Evolutionary conservation across 1,140 invertebrate species (phyloP), one percentile per base, ranked within the genome.

Genomic region (Pentalonia nigronervosa): DNA sequence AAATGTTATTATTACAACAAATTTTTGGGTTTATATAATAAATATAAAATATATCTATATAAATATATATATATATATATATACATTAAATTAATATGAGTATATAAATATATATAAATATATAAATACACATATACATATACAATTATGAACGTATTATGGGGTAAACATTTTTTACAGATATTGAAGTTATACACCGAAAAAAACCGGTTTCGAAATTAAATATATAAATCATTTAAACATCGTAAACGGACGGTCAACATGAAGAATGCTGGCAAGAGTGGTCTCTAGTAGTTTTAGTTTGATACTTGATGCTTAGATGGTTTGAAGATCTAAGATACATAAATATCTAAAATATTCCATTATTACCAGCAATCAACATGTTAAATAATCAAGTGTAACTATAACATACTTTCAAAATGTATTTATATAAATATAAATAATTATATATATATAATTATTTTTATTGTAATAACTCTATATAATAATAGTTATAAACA

Each of bases 401-500:
- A 84, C 25, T 50, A 86, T 93, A 50, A 93, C 76, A 56, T 86
- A 93, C 7, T 92, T 92, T 36, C 47, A 92, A 92, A 60, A 92
- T 83, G 21, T 53, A 60, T 91, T 34, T 81, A 56, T 67, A 91
- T 76, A 91, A 83, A 34, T 91, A 76, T 76, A 17, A n/a, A n/a
- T n/a, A n/a, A n/a, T n/a, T 91, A 91, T 91, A 50, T 83, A 53
- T 91, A 91, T 91, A 91, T 91, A 90, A 91, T 81, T 53, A 36
- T 50, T 84, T 53, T 92, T 84, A 92, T 92, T 92, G 90, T 83
- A 91, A 25, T 83, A 91, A 48, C 45, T 91, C 90, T 83, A 91
- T 91, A 92, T 92, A 92, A 92, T 92, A 92, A 92, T 92, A 92
- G 81, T 92, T 84, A 83, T 91, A 92, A 92, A 92, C 91, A 92